Evolutionary conservation across 1,140 invertebrate genomes (phyloP).

Genomic region (Drosophila lacertosa): DNA sequence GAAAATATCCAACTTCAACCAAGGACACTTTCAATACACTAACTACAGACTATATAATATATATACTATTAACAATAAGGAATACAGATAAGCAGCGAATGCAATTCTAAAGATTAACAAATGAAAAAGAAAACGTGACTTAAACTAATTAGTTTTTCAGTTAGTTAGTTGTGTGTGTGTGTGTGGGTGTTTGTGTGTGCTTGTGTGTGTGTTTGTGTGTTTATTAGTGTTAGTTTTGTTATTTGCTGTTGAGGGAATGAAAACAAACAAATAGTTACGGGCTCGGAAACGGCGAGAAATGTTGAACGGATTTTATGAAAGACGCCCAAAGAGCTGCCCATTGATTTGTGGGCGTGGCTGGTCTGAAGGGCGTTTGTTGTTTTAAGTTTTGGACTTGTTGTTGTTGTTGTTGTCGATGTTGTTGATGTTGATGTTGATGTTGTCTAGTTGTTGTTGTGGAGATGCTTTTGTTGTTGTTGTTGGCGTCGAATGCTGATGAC

Average conservation of each 20-base stretch:
- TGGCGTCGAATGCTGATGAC: conserved; percentile 21
- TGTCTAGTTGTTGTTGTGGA: conserved; percentile 12
- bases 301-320: conserved; percentile 56
- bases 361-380: conserved; percentile 32
- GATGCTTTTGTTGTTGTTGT: conserved; percentile 28
- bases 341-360: conserved; percentile 42
- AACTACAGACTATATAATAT: not conserved
- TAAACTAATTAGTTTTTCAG: conserved; percentile 13
- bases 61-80: not conserved
- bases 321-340: conserved; percentile 23
- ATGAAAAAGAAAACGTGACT: conserved; percentile 25
- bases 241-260: not conserved
- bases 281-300: conserved; percentile 62
- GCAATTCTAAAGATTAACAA: conserved; percentile 5
- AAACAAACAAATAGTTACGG: conserved; percentile 67
- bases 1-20: conserved; percentile 29
- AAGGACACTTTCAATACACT: not conserved
- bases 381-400: conserved; percentile 34
- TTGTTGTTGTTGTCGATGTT: conserved; percentile 26
- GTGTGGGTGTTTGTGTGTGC: too few species aligned
- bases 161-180: conserved; percentile 10
- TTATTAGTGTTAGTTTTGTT: too few species aligned
- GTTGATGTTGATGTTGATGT: conserved; percentile 16
- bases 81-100: not conserved
- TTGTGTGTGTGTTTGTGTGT: not conserved